These are phyloP conservation scores for Drosophila melanocephala DNA, from an alignment of 2,888 invertebrate genomes.

Conservation along the genomic window DNA sequence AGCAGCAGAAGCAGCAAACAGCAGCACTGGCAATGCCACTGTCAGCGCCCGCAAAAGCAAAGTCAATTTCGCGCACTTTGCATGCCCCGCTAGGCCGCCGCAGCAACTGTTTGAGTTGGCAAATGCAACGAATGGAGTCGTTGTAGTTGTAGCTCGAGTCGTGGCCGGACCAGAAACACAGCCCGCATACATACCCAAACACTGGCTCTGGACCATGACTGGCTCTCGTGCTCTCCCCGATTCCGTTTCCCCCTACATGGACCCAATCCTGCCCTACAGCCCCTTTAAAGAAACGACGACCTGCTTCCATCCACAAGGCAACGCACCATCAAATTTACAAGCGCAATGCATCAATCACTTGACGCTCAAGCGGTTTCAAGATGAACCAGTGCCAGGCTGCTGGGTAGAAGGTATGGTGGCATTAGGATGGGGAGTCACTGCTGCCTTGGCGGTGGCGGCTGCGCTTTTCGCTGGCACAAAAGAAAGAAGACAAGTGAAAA, in stretches of 20 bases:
- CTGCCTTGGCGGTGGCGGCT: constrained; percentile 39
- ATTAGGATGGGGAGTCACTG: neutral
- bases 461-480: constrained; percentile 64
- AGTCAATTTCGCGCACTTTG: constrained; percentile 81
- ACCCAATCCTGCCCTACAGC: neutral
- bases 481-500: constrained; percentile 12
- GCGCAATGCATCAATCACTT: constrained; percentile 78
- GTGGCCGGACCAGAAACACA: constrained; percentile 39
- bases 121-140: constrained; percentile 43
- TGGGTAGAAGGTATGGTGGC: neutral
- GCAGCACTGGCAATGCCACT: constrained; percentile 65
- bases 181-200: constrained; percentile 15
- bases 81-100: constrained; percentile 58
- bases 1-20: constrained; percentile 17
- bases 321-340: constrained; percentile 77
- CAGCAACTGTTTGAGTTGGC: constrained; percentile 56
- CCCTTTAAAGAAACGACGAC: constrained; percentile 6
- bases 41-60: constrained; percentile 81
- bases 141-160: constrained; percentile 9
- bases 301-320: constrained; percentile 41
- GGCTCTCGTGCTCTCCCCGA: constrained; percentile 9
- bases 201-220: constrained; percentile 35
- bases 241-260: neutral
- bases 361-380: constrained; percentile 64
- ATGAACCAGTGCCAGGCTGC: constrained; percentile 33